Base-by-base conservation (phyloP, 1,140 invertebrate genomes). In the Neuroterus valhalla region DNA sequence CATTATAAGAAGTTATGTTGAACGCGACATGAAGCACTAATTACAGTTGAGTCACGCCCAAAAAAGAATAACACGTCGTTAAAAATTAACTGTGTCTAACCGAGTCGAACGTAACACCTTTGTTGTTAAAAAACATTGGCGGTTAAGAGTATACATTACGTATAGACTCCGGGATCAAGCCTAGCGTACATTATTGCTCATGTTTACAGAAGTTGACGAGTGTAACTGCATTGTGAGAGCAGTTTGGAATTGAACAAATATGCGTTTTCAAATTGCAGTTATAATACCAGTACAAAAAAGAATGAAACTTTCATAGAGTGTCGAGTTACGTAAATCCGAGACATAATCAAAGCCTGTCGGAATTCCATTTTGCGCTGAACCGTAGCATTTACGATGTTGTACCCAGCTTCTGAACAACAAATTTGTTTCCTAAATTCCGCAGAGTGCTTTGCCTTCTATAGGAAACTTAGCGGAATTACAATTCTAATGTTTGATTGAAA, bases 301-400 rank as follows among this genome's bases (percentile, higher is more conserved):
- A 79, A 79, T 76, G 75, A 77, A 66, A 43, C 72, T 77, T 75
- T 75, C 72, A 75, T 74, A 70, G 71, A 77, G 77, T 77, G 68
- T 79, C 79, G 21, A 52, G 72, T 81, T 81, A 77, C 79, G 71
- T 67, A 75, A 81, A 78, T 66, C 45, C 76, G 66, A 81, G 73
- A 66, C 76, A 73, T 78, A 81, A 81, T 75, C 71, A 72, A 75
- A 79, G 76, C 75, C 75, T 78, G 50, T 71, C 68, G 67, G 73
- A 79, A 81, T 81, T 81, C 75, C 80, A 74, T 74, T 74, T 77
- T 75, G 66, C 75, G 73, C 44, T 71, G 72, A 46, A 46, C 14
- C 45, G 45, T 46, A 46, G n/a, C 45, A 46, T 46, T 46, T 46
- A 46, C 15, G 45, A n/a, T 0, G 45, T 46, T 46, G 45, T 46